Evolutionary conservation across 1,140 invertebrate genomes (phyloP).

Genomic region (Lutraria rhynchaena): DNA sequence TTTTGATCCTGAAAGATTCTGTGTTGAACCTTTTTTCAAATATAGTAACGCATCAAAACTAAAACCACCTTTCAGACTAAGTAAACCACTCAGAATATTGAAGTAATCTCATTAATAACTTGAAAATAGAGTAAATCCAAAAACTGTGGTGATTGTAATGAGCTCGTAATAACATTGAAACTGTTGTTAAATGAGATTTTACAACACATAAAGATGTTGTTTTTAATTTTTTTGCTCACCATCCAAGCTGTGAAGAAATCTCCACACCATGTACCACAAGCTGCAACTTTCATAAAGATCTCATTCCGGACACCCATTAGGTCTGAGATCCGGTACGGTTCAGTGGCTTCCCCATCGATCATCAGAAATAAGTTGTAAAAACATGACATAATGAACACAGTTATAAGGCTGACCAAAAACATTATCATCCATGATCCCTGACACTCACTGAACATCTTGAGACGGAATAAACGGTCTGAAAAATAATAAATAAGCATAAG

Average conservation of each 20-base stretch:
- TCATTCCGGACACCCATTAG: slow-evolving; percentile 81
- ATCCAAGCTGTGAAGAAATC: slow-evolving; percentile 85
- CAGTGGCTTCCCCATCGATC: slow-evolving; percentile 80
- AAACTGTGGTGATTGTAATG: no score
- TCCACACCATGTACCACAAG: slow-evolving; percentile 85
- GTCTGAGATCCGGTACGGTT: slow-evolving; percentile 79
- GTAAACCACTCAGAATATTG: no score
- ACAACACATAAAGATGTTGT: no score
- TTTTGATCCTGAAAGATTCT: no score
- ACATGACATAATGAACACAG: slow-evolving; percentile 84
- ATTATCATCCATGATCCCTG: slow-evolving; percentile 85
- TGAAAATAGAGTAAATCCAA: no score
- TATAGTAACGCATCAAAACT: no score
- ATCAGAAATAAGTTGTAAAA: slow-evolving; percentile 84
- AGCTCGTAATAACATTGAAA: no score
- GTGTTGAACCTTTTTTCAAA: no score
- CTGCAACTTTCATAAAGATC: slow-evolving; percentile 85
- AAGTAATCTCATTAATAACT: no score
- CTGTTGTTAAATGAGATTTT: no score
- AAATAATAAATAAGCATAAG: slow-evolving; percentile 57
- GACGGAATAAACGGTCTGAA: slow-evolving; percentile 82
- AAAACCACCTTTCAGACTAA: no score
- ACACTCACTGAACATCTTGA: slow-evolving; percentile 85
- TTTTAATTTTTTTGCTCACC: no score
- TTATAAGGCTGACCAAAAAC: slow-evolving; percentile 83